A percentile compares a stretch with the other conserved stretches of the same genome.
Evolutionary conservation across 37 sponge, comb jelly and placozoan genomes (phyloP).

Genomic region (Ephydatia muelleri): DNA sequence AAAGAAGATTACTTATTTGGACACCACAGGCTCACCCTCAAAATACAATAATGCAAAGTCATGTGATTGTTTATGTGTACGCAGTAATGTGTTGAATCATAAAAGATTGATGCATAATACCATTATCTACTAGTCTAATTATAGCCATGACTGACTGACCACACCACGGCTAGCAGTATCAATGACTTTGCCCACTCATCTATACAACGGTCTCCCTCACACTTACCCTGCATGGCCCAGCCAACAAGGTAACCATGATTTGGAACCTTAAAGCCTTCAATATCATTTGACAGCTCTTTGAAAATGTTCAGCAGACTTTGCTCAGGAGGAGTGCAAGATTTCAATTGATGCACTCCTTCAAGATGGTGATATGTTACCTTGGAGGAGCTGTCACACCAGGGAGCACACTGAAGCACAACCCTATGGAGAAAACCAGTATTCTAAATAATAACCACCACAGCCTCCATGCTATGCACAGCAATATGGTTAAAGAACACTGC

Average conservation of each 20-base stretch:
- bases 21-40: too few species aligned
- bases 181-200: neutral
- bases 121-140: neutral
- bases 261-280: constrained; percentile 81
- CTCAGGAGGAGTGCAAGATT: neutral
- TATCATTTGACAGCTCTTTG: constrained; percentile 78
- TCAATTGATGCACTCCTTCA: neutral
- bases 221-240: constrained; percentile 93
- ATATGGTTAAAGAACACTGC: neutral
- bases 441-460: neutral
- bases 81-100: neutral
- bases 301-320: constrained; percentile 90
- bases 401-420: constrained; percentile 96
- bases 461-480: neutral
- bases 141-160: neutral
- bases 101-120: neutral
- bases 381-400: constrained; percentile 83
- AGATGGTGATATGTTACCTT: constrained; percentile 29
- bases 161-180: neutral
- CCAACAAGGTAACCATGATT: constrained; percentile 87
- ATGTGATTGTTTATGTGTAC: constrained; percentile 16
- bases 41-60: too few species aligned
- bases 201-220: neutral
- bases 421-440: constrained; percentile 19
- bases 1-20: too few species aligned